Conservation (phyloP, 2,113 vertebrate genomes). For the Anoura caudifer region DNA sequence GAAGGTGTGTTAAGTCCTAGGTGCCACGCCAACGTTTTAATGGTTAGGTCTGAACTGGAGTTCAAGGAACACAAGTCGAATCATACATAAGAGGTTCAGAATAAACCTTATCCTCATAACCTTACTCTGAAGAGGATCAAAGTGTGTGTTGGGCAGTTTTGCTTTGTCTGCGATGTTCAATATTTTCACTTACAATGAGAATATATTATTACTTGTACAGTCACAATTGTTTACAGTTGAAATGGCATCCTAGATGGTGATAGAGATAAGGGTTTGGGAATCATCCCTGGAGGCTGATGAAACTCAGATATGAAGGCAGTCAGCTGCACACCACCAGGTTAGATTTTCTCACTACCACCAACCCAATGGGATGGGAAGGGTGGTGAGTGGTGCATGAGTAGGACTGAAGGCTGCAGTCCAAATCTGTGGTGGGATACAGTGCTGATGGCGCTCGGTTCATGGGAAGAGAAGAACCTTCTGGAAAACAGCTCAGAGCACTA, state of each 20-base stretch:
- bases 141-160: neutral
- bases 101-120: neutral
- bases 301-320: neutral
- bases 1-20: neutral
- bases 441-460: neutral
- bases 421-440: neutral
- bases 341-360: neutral
- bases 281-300: neutral
- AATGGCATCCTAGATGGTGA: neutral
- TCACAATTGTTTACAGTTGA: neutral
- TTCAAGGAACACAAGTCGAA: neutral
- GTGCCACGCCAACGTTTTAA: neutral
- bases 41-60: neutral
- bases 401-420: neutral
- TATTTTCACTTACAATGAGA: neutral
- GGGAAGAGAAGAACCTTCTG: neutral
- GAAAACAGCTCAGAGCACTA: neutral
- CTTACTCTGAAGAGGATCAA: neutral
- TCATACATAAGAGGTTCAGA: neutral
- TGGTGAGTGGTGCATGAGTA: neutral
- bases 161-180: neutral
- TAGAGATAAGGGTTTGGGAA: neutral
- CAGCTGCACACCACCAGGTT: neutral
- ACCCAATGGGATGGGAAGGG: neutral
- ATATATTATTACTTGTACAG: neutral